Conservation (phyloP, 2,888 invertebrate species). For the Pammene fasciana region DNA sequence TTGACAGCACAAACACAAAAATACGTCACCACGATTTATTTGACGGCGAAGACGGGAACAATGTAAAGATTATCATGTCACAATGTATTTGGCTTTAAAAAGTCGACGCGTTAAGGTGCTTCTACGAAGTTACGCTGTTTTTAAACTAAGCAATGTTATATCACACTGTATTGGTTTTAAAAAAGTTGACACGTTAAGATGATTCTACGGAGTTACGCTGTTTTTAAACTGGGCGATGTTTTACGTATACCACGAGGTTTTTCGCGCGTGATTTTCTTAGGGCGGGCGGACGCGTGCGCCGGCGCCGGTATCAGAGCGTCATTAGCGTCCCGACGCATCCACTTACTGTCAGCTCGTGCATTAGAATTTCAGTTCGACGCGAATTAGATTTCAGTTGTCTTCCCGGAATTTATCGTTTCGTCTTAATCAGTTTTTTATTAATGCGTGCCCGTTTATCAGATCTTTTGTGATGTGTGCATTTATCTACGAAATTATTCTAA, state of each 20-base stretch:
- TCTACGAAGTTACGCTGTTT: conserved; percentile 2
- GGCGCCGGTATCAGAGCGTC: conserved; percentile 70
- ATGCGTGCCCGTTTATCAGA: conserved; percentile 30
- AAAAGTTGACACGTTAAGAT: neutral
- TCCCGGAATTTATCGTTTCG: conserved; percentile 36
- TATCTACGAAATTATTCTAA: conserved; percentile 14
- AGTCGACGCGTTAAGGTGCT: neutral
- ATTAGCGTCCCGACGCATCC: conserved; percentile 67
- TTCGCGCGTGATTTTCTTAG: conserved; percentile 45
- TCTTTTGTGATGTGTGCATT: conserved; percentile 28
- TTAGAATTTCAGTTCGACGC: conserved; percentile 44
- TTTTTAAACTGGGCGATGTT: conserved; percentile 29
- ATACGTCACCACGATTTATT: conserved; percentile 51
- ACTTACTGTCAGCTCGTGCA: conserved; percentile 67
- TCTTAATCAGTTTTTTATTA: conserved; percentile 39
- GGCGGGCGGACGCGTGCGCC: conserved; percentile 82
- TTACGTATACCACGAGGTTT: conserved; percentile 35
- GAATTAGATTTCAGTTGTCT: conserved; percentile 38
- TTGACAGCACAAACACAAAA: conserved; percentile 71
- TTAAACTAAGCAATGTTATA: conserved; percentile 29
- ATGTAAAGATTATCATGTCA: conserved; percentile 42
- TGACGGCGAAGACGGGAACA: conserved; percentile 43
- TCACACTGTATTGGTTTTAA: conserved; percentile 12
- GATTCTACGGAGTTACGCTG: neutral
- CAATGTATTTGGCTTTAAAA: neutral